Evolutionary conservation across 1,140 invertebrate species (phyloP).

Genomic region (Pissodes strobi): DNA sequence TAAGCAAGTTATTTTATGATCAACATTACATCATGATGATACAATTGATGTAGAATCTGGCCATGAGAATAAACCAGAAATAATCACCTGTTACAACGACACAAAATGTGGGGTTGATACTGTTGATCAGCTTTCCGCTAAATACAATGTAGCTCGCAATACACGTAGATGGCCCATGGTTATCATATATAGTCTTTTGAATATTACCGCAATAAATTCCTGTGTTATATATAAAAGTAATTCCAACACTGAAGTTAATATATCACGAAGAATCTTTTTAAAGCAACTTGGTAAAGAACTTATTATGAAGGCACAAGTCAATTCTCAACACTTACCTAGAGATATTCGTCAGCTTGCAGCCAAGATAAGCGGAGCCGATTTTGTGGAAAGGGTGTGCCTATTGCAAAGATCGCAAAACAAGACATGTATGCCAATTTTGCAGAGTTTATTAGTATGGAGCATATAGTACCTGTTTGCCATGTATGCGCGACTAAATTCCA

Average conservation of each 20-base stretch:
- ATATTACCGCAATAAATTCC: too few species aligned
- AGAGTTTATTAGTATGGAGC: too few species aligned
- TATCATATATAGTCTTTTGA: too few species aligned
- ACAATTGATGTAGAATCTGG: not conserved
- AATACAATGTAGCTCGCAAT: not conserved
- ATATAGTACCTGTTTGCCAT: too few species aligned
- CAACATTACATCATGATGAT: not conserved
- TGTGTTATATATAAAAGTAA: too few species aligned
- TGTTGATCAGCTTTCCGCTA: too few species aligned
- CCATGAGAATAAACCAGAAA: not conserved
- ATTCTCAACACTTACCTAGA: not conserved
- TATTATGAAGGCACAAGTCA: not conserved
- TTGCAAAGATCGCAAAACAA: not conserved
- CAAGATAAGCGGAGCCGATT: not conserved
- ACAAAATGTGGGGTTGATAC: conserved; percentile 2
- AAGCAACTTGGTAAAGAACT: too few species aligned
- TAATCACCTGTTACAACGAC: not conserved
- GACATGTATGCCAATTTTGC: not conserved
- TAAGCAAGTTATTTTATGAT: not conserved
- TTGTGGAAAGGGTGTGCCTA: too few species aligned
- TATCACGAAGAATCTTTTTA: too few species aligned
- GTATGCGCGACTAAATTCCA: too few species aligned
- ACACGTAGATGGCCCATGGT: not conserved
- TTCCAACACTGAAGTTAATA: too few species aligned
- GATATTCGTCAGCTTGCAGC: not conserved